phyloP scores from a whole-genome alignment of 2,113 vertebrate genomes.

The Hiodon alosoides region DNA sequence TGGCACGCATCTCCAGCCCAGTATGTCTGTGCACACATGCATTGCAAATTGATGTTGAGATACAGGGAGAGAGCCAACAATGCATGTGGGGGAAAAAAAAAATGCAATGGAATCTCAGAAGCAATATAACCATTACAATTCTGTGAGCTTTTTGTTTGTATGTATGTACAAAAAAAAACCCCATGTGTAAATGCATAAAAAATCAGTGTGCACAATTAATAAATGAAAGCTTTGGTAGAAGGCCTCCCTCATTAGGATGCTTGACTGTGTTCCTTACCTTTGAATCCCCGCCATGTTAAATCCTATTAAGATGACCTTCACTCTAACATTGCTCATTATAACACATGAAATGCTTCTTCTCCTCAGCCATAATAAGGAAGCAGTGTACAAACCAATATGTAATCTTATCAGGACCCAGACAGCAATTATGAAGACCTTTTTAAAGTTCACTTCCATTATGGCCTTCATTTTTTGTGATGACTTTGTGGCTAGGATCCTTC shows the following conservation, averaged over 20 bases:
- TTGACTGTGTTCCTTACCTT: constrained; percentile 53
- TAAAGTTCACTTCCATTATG: constrained; percentile 72
- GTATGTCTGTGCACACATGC: constrained; percentile 20
- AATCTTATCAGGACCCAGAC: constrained; percentile 57
- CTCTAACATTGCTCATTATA: constrained; percentile 55
- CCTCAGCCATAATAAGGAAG: constrained; percentile 59
- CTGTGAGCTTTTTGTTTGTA: neutral
- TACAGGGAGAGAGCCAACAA: constrained; percentile 16
- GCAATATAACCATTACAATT: constrained; percentile 43
- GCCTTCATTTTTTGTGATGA: constrained; percentile 59
- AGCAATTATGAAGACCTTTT: constrained; percentile 66
- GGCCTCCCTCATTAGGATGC: constrained; percentile 65
- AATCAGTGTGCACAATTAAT: neutral
- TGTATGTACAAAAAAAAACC: neutral
- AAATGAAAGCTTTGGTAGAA: constrained; percentile 17
- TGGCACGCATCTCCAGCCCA: constrained; percentile 18
- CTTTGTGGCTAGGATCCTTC: constrained; percentile 53
- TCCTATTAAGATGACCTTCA: constrained; percentile 69
- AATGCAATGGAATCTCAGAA: constrained; percentile 51
- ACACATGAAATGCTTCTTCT: constrained; percentile 59
- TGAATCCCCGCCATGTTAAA: constrained; percentile 44
- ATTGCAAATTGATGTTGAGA: constrained; percentile 31
- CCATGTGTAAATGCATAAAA: neutral
- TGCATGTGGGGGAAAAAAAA: constrained; percentile 27
- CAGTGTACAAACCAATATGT: constrained; percentile 58